phyloP scores from a whole-genome alignment of 1,140 invertebrate genomes.

The Heliconius himera region DNA sequence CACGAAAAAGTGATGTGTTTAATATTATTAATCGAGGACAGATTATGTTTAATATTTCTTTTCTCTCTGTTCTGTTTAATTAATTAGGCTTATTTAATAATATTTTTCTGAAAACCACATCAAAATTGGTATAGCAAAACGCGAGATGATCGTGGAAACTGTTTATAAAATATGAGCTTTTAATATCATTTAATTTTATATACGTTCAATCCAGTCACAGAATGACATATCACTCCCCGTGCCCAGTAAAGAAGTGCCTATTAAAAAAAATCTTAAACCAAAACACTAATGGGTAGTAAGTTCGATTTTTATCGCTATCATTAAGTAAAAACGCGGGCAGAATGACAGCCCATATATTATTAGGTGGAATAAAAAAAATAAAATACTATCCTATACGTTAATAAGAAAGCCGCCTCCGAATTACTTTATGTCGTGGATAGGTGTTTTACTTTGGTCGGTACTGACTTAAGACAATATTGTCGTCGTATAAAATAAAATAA shows the following conservation, averaged over 20 bases:
- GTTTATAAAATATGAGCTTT: too few species aligned
- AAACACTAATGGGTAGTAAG: constrained; percentile 10
- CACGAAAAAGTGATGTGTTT: not conserved
- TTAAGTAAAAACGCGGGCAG: constrained; percentile 28
- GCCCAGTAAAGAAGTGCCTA: not conserved
- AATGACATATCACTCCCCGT: not conserved
- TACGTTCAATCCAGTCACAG: not conserved
- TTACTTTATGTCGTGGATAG: constrained; percentile 44
- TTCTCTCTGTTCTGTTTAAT: too few species aligned
- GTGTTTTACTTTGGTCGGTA: constrained; percentile 16
- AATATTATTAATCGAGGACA: not conserved
- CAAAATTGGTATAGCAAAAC: too few species aligned
- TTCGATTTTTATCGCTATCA: constrained; percentile 29
- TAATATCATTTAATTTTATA: not conserved
- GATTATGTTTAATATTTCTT: too few species aligned
- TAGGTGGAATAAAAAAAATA: constrained; percentile 33
- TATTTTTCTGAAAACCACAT: too few species aligned
- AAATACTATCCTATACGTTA: constrained; percentile 34
- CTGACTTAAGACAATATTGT: constrained; percentile 22
- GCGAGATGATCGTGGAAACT: too few species aligned
- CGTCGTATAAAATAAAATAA: not conserved
- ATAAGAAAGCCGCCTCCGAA: constrained; percentile 51
- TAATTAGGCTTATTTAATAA: too few species aligned
- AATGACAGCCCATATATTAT: constrained; percentile 40
- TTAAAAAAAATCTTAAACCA: constrained; percentile 3